Evolutionary conservation across 1,140 invertebrate genomes (phyloP), one percentile per base, ranked within the genome.

Genomic region (Anadara kagoshimensis): DNA sequence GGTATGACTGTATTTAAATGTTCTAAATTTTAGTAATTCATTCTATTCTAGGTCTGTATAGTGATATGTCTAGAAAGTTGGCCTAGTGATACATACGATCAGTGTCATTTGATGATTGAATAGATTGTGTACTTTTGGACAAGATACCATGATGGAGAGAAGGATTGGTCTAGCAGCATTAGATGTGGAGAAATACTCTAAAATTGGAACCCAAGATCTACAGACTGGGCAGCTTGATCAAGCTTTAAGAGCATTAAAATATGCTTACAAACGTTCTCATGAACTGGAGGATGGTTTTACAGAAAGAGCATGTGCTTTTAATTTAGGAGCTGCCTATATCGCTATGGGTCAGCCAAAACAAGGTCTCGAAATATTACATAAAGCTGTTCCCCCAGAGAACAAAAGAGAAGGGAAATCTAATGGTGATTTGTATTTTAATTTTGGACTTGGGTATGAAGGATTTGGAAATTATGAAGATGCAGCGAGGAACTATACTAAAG

Each of bases 351-450:
- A 80, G 14, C 54, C 63, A 22, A 68, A 76, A 45, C 75, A 76
- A 62, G 81, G 78, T 20, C 45, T 83, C 22, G 63, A 70, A 24
- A 44, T 75, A 44, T 68, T 84, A 0, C 66, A 79, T 18, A 74
- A 76, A 57, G 79, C 79, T 44, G 41, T 71, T 56, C 78, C 76
- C 5, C 70, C 79, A 26, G 58, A 69, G 4, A 73, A 74, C 20
- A 57, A 44, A 14, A 64, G 51, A n/a, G 80, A 78, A 53, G 69
- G 64, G 26, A 54, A 59, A 41, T 78, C 77, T 22, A 79, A 82
- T 69, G 83, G 74, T 0, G 83, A 83, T 56, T 67, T 85, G 41
- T 85, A 70, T 44, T 85, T 79, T 26, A 85, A 83, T 57, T 76
- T 82, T 47, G 83, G 80, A 44, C 65, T 85, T 22, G 80, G 76